Evolutionary conservation across 2,113 vertebrate genomes (phyloP).

Genomic region (Strigops habroptila): DNA sequence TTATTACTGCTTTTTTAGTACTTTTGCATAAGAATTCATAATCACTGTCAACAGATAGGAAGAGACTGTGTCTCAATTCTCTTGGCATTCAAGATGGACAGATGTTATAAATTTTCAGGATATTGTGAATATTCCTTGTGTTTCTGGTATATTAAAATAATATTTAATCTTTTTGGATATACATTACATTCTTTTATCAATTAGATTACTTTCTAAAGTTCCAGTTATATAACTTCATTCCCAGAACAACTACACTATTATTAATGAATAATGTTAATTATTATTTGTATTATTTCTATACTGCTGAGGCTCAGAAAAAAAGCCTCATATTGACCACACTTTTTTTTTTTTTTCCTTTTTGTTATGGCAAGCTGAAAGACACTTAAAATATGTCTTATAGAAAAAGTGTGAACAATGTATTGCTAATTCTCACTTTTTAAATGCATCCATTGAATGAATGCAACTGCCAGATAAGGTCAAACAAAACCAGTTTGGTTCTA

Average conservation of each 20-base stretch:
- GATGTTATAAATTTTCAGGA: not conserved
- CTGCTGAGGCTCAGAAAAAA: not conserved
- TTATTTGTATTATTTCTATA: not conserved
- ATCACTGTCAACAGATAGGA: not conserved
- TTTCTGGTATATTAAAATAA: not conserved
- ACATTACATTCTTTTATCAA: not conserved
- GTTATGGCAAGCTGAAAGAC: not conserved
- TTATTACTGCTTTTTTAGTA: not conserved
- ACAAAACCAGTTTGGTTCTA: not conserved
- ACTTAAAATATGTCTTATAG: not conserved
- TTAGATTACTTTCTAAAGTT: not conserved
- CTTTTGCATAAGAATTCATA: not conserved
- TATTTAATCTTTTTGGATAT: not conserved
- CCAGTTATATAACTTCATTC: not conserved
- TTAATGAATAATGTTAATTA: not conserved
- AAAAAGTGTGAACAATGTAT: not conserved
- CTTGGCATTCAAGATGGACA: not conserved
- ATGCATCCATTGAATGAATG: not conserved
- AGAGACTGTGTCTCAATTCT: not conserved
- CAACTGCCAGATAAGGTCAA: not conserved
- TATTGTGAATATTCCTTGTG: not conserved
- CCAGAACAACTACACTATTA: not conserved
- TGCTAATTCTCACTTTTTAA: not conserved
- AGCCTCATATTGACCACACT: accelerated
- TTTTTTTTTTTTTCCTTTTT: not conserved